Percentiles rank a stretch among this genome's conserved stretches.
Conservation (phyloP, 2,797 vertebrate species). For the Numenius phaeopus region DNA sequence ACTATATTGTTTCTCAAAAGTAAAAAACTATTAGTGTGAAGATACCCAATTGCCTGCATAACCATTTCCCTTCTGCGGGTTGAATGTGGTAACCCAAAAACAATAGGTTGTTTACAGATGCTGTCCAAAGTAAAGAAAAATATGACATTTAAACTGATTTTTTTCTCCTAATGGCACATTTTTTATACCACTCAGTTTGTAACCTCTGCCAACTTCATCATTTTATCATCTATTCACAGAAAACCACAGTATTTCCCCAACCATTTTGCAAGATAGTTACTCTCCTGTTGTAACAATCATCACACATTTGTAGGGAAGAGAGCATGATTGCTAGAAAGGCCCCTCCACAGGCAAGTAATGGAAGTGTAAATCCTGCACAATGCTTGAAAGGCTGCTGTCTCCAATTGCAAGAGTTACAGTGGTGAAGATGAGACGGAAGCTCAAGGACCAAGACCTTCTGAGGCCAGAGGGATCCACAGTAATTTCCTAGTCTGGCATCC, state of each 20-base stretch:
- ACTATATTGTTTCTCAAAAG: not conserved
- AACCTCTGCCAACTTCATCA: not conserved
- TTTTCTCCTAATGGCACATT: not conserved
- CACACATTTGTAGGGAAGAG: not conserved
- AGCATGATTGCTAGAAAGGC: not conserved
- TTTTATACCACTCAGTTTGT: not conserved
- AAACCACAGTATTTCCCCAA: not conserved
- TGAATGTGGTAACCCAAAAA: not conserved
- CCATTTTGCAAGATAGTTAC: not conserved
- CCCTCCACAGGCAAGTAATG: not conserved
- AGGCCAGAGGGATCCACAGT: not conserved
- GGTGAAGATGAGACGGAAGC: not conserved
- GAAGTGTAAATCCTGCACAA: not conserved
- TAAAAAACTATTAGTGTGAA: not conserved
- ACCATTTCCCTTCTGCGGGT: not conserved
- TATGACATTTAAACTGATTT: not conserved
- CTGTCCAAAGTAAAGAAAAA: constrained; percentile 16
- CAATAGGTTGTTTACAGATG: not conserved
- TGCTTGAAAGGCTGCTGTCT: not conserved
- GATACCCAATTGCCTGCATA: not conserved
- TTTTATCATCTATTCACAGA: not conserved
- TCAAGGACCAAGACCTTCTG: not conserved
- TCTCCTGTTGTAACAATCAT: not conserved
- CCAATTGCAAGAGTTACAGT: not conserved
- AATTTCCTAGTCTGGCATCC: not conserved